phyloP scores from a whole-genome alignment of 1,140 invertebrate genomes.

The Drosophila repletoides region DNA sequence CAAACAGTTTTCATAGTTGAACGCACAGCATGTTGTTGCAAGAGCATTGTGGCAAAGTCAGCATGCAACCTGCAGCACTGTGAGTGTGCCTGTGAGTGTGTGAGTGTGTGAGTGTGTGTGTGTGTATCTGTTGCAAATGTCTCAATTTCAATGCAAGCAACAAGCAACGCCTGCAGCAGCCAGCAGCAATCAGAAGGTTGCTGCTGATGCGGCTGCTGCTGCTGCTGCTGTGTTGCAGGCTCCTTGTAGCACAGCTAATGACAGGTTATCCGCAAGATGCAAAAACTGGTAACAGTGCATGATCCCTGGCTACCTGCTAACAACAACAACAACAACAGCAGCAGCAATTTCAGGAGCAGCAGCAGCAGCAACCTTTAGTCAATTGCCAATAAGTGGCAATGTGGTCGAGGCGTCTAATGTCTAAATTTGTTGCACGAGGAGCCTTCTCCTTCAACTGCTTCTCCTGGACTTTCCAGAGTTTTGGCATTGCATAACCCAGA shows the following conservation, averaged over 20 bases:
- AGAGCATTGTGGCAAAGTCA: not conserved
- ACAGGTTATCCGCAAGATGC: conserved; percentile 75
- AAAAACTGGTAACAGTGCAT: conserved; percentile 60
- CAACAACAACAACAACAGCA: conserved; percentile 27
- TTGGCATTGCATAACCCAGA: conserved; percentile 72
- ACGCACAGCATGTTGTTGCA: conserved; percentile 14
- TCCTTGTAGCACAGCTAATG: conserved; percentile 56
- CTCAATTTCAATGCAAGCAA: conserved; percentile 64
- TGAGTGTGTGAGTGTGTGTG: not conserved
- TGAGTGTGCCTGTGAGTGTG: not conserved
- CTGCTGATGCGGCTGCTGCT: conserved; percentile 14
- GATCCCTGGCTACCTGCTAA: conserved; percentile 70
- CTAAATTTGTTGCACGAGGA: conserved; percentile 62
- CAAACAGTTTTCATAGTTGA: too few species aligned
- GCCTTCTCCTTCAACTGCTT: conserved; percentile 38
- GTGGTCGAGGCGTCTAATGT: conserved; percentile 65
- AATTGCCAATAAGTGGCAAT: conserved; percentile 75
- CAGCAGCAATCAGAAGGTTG: conserved; percentile 28
- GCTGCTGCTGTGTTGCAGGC: conserved; percentile 31
- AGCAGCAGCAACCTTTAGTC: conserved; percentile 19
- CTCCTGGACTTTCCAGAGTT: too few species aligned
- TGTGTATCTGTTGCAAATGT: conserved; percentile 58
- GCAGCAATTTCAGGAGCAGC: not conserved
- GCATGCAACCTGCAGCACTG: not conserved
- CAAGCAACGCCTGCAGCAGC: conserved; percentile 30